phyloP scores from a whole-genome alignment of 2,113 vertebrate species.

The Eira barbara region DNA sequence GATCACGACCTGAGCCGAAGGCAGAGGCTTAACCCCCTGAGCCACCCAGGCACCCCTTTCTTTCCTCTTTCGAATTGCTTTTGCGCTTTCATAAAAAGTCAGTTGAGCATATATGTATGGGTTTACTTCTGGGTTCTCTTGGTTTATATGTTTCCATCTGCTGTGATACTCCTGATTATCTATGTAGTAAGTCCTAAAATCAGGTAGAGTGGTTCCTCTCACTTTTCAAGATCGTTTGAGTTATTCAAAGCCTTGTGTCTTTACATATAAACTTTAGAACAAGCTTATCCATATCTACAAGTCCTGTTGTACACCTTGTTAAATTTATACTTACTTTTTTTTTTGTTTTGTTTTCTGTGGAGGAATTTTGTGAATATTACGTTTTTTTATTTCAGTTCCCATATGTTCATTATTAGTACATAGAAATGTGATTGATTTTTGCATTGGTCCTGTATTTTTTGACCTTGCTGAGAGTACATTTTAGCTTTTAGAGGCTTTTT shows the following conservation, averaged over 20 bases:
- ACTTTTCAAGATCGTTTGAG: background rate
- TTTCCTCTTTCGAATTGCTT: background rate
- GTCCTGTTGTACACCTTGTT: background rate
- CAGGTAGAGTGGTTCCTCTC: background rate
- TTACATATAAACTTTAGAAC: background rate
- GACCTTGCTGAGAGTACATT: background rate
- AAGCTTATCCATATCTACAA: background rate
- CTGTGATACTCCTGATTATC: background rate
- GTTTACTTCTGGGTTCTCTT: background rate
- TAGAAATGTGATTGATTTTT: background rate
- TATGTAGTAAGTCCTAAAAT: background rate
- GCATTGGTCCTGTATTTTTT: background rate
- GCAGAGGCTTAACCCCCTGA: too few species aligned
- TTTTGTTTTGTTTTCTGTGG: background rate
- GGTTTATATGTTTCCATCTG: background rate
- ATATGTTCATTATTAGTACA: background rate
- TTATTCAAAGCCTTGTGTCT: background rate
- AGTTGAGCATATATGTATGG: background rate
- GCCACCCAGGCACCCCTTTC: background rate
- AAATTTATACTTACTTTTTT: background rate
- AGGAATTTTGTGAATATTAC: background rate
- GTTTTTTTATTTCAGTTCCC: background rate
- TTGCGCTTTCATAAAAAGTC: background rate
- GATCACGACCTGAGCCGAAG: too few species aligned
- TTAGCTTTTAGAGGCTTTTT: background rate